Conservation (phyloP, 2,797 vertebrate genomes). For the Phrynocephalus vlangalii region DNA sequence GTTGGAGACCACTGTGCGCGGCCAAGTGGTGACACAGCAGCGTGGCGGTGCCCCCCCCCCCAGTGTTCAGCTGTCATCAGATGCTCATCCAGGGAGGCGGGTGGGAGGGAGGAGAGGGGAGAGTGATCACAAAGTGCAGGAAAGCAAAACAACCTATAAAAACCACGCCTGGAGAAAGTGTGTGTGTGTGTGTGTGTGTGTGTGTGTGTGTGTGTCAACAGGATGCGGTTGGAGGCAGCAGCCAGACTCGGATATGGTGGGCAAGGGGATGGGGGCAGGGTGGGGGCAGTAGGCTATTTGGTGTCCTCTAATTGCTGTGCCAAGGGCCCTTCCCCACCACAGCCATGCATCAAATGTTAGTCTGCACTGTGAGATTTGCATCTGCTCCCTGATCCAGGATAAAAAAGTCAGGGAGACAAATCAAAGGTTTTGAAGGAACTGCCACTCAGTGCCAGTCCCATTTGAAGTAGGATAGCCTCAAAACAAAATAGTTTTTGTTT, state of each 20-base stretch:
- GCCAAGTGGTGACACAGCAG: no score
- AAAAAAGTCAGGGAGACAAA: background rate
- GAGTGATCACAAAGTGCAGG: background rate
- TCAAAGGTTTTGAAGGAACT: background rate
- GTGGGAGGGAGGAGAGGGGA: background rate
- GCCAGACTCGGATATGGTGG: no score
- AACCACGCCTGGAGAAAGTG: background rate
- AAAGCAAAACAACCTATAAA: background rate
- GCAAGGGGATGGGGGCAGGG: no score
- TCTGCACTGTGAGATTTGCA: background rate
- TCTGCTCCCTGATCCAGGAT: background rate
- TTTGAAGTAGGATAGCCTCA: background rate
- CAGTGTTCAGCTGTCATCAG: constrained; percentile 24
- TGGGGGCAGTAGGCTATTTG: no score
- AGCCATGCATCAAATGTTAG: background rate
- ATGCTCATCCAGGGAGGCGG: constrained; percentile 1
- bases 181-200: no score
- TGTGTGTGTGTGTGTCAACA: no score
- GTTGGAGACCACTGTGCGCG: background rate
- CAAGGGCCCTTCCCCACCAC: no score
- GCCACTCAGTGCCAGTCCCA: background rate
- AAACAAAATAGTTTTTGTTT: background rate
- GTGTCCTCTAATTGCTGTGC: no score
- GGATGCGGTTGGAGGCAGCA: no score
- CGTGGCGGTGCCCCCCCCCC: background rate